Percentiles rank a stretch among this genome's conserved stretches.
phyloP scores from a whole-genome alignment of 2,113 vertebrate genomes.

The Coptodon rendalli region DNA sequence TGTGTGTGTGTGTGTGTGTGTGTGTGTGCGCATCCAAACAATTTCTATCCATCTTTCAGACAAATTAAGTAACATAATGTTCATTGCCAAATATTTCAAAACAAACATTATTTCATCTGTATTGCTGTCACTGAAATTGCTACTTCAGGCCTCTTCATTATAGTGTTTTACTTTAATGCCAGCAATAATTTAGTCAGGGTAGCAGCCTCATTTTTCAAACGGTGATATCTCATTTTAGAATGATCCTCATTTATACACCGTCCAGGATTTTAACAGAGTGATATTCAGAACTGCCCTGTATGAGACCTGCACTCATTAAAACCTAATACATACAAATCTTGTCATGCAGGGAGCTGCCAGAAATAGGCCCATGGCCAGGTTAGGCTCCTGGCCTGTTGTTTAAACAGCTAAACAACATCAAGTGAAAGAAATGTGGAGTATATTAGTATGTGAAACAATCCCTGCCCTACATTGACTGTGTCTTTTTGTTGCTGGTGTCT shows the following conservation, averaged over 20 bases:
- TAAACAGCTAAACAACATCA: background rate
- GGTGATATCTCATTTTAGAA: conserved; percentile 17
- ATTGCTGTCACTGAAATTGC: background rate
- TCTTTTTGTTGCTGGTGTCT: background rate
- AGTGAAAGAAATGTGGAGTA: background rate
- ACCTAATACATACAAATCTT: conserved; percentile 23
- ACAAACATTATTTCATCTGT: conserved; percentile 26
- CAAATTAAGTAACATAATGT: background rate
- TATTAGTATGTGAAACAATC: background rate
- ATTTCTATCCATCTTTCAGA: background rate
- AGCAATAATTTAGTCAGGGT: conserved; percentile 14
- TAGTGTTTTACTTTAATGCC: conserved; percentile 1
- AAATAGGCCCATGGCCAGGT: conserved; percentile 11
- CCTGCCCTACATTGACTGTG: background rate
- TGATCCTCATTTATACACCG: conserved; percentile 11
- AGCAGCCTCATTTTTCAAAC: conserved; percentile 26
- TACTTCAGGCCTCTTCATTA: background rate
- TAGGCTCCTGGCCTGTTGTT: background rate
- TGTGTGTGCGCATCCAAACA: background rate
- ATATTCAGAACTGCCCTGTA: background rate
- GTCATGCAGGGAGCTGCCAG: conserved; percentile 1
- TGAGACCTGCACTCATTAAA: conserved; percentile 42
- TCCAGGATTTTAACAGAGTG: background rate
- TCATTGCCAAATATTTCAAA: background rate
- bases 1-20: background rate